phyloP scores from a whole-genome alignment of 2,113 vertebrate genomes.

The Zeus faber region DNA sequence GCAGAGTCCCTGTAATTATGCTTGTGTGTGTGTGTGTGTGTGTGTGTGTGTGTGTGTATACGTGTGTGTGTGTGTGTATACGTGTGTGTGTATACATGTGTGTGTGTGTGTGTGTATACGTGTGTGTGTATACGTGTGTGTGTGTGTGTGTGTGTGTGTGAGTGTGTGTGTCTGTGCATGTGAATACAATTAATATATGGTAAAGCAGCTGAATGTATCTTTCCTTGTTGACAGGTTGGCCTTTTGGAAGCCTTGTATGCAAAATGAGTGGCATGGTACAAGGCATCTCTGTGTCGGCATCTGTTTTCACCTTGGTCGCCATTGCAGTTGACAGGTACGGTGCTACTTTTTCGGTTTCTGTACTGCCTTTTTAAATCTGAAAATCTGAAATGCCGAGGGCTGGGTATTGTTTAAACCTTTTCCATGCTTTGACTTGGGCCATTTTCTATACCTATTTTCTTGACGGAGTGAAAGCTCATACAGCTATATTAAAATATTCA shows the following conservation, averaged over 20 bases:
- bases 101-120: background rate
- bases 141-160: background rate
- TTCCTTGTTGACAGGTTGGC: conserved; percentile 82
- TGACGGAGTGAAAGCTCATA: too few relatives aligned
- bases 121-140: background rate
- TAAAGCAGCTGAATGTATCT: conserved; percentile 2
- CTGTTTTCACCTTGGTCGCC: conserved; percentile 91
- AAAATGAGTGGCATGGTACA: conserved; percentile 93
- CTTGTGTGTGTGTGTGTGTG: conserved; percentile 4
- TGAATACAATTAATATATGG: conserved; percentile 4
- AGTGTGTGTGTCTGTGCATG: background rate
- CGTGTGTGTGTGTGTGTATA: too few relatives aligned
- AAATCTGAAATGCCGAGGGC: too few relatives aligned
- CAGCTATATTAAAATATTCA: too few relatives aligned
- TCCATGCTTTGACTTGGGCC: too few relatives aligned
- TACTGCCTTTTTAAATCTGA: too few relatives aligned
- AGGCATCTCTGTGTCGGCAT: conserved; percentile 90
- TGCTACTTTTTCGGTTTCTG: background rate
- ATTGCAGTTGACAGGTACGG: conserved; percentile 90
- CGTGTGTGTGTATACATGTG: too few relatives aligned
- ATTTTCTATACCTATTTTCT: too few relatives aligned
- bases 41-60: too few relatives aligned
- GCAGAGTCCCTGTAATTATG: background rate
- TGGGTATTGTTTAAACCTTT: too few relatives aligned
- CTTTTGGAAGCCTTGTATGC: conserved; percentile 89